Base-by-base conservation (phyloP, 2,888 invertebrate genomes). In the Ephialtes manifestator region DNA sequence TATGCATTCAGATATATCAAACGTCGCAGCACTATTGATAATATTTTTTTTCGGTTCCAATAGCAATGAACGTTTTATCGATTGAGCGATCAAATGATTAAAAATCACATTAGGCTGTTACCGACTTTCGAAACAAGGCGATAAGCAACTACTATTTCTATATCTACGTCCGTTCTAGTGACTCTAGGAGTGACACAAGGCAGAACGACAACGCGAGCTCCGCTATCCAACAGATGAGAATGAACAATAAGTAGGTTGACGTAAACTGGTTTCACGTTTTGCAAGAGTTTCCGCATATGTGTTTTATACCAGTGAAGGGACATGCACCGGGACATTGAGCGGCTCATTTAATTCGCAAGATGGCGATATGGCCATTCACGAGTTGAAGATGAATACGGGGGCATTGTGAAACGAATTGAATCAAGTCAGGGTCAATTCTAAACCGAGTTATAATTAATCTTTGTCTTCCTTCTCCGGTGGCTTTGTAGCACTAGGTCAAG, bases 161-260 rank as follows among this genome's bases (percentile, higher is more conserved):
- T 8, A 70, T 70, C 18, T 24, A 78, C 46, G 15, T 18, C 55
- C 60, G 78, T 78, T 70, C 60, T 51, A 78, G 39, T 48, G 58
- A 70, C 58, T 48, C 68, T 13, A 70, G 35, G 55, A 77, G 55
- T 68, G 67, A 58, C 67, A 77, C 63, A 35, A 20, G n/a, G 20
- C 51, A 48, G 48, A 18, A 13, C 77, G 39, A 71, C 78, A 48
- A 31, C 46, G 24, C 24, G 51, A 53, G 35, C 48, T 60, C 60
- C 48, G 18, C 70, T 46, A 78, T 68, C 31, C 78, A 48, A 70
- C 70, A 71, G 70, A 79, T 78, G 78, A 71, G 78, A 79, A 35
- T 60, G 70, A 79, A 79, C 70, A 79, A 79, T 79, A 79, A 71
- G 71, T 79, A 71, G 78, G 78, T 79, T 79, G 78, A 71, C 51